Evolutionary conservation across 2,888 invertebrate genomes (phyloP), one percentile per base, ranked within the genome.

Genomic region (Caenorhabditis sp.): DNA sequence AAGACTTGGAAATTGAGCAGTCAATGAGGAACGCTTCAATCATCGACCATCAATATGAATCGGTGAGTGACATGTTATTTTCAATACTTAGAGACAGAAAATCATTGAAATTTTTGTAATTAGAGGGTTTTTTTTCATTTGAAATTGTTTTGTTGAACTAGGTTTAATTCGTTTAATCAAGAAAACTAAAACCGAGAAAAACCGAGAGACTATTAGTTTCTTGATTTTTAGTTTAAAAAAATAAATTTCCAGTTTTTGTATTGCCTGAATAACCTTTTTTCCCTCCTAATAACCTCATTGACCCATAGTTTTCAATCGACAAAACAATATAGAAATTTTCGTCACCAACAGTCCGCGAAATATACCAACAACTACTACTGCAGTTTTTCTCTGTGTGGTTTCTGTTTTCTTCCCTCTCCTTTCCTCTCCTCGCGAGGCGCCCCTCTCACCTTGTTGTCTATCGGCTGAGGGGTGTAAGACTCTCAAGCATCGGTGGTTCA

Each of bases 401-500:
- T 10, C 26, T 14, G 22, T 49, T n/a, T 24, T 54, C 26, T 14
- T 54, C 26, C 26, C 14, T 54, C 14, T 26, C 26, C 54, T 54
- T 14, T 22, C 41, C 7, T 8, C 24, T 35, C 28, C 14, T 24
- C 8, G 35, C 38, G 59, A 19, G 19, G 0, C 24, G 22, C 22
- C 10, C n/a, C 14, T 2, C 14, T 41, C 28, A 14, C 44, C 28
- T 19, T 19, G 47, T 47, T 14, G 51, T 66, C 35, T 68, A 68
- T 35, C 8, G 54, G 24, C 22, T 24, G 38, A 22, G 16, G 16
- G 4, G 38, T n/a, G 35, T 14, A 6, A 6, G 35, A 22, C 26
- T 68, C 26, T 54, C 41, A 73, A 73, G 73, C 72, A 80, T 88
- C 87, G 88, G 82, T 87, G 88, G 88, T 88, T 88, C 87, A 88